A percentile compares a stretch with the other conserved stretches of the same genome.
Conservation (phyloP, 2,797 vertebrate genomes). For the Eidolon dupreanum region DNA sequence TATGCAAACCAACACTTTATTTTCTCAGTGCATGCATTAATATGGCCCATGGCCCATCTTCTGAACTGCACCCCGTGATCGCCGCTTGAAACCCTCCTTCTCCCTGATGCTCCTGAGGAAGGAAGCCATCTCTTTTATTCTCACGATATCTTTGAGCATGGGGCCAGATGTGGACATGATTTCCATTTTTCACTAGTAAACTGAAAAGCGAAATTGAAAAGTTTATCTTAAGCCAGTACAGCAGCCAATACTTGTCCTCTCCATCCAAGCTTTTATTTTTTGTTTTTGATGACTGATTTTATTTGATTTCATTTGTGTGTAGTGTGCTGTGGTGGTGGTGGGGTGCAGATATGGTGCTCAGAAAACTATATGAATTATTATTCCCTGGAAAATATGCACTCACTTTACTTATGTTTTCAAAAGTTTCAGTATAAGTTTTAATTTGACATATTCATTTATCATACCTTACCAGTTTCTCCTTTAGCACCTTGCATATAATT, state of each 20-base stretch:
- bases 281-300: not conserved
- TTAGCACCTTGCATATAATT: not conserved
- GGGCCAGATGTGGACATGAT: fast-evolving
- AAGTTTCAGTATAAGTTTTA: not conserved
- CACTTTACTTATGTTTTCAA: not conserved
- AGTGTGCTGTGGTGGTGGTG: fast-evolving
- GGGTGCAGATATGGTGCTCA: not conserved
- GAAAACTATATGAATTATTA: not conserved
- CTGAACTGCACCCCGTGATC: not conserved
- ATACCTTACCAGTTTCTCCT: not conserved
- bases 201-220: not conserved
- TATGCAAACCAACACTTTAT: not conserved
- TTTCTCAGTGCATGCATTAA: not conserved
- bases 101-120: not conserved
- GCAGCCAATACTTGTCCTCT: not conserved
- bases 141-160: not conserved
- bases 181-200: not conserved
- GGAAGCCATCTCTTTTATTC: not conserved
- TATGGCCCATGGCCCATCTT: not conserved
- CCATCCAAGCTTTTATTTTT: not conserved
- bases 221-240: not conserved
- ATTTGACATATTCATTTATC: not conserved
- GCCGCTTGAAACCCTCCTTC: not conserved
- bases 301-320: not conserved
- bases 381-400: not conserved